These are phyloP conservation scores for Auanema freiburgensis DNA, from an alignment of 2,888 invertebrate genomes.

Conservation along the genomic window DNA sequence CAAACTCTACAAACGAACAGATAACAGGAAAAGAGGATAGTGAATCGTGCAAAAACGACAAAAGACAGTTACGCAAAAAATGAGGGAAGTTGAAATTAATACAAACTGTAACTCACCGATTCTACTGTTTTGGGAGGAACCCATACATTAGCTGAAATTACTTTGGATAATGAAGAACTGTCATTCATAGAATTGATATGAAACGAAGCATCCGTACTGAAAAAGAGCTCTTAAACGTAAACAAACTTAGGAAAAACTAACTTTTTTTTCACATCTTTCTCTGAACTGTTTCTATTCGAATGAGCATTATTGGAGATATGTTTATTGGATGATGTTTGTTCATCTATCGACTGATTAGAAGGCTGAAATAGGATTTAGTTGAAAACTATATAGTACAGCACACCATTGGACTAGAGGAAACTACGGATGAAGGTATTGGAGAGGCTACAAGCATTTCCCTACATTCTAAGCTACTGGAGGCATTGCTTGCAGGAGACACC, in stretches of 20 bases:
- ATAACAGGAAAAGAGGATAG: too few species aligned
- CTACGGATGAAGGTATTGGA: slow-evolving; percentile 13
- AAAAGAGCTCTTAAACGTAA: slow-evolving; percentile 7
- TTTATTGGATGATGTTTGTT: background rate
- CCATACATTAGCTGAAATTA: slow-evolving; percentile 31
- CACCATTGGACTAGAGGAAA: too few species aligned
- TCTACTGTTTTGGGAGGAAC: slow-evolving; percentile 24
- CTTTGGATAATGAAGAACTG: slow-evolving; percentile 17
- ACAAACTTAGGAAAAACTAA: too few species aligned
- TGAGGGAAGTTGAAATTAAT: background rate
- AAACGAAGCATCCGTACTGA: slow-evolving; percentile 15
- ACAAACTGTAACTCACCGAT: background rate
- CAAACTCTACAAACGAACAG: too few species aligned
- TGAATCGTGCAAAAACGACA: too few species aligned
- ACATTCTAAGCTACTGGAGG: slow-evolving; percentile 26
- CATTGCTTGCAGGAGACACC: background rate
- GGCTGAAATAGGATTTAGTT: too few species aligned
- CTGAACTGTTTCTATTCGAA: too few species aligned
- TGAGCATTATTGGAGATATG: background rate
- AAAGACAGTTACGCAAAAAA: background rate
- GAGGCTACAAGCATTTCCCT: slow-evolving; percentile 21
- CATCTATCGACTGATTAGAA: background rate
- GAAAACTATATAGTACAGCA: too few species aligned
- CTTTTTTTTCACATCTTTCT: too few species aligned
- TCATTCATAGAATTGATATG: slow-evolving; percentile 13